phyloP scores from a whole-genome alignment of 2,888 invertebrate genomes.

The Agrochola lychnidis region DNA sequence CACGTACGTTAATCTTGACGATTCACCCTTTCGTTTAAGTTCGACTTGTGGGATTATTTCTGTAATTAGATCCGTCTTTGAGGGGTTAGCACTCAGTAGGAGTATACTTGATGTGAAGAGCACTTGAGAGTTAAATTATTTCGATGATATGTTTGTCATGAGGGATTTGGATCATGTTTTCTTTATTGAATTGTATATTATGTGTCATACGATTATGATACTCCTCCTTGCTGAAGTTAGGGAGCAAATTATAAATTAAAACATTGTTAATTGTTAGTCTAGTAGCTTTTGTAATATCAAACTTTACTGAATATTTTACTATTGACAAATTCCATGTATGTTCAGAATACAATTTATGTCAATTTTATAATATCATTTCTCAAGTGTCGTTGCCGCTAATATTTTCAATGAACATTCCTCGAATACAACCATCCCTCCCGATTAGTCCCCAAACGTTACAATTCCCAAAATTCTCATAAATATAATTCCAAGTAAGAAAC shows the following conservation, averaged over 20 bases:
- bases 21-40: conserved; percentile 64
- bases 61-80: conserved; percentile 63
- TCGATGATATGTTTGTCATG: conserved; percentile 41
- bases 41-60: conserved; percentile 66
- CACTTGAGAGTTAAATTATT: conserved; percentile 26
- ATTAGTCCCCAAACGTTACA: conserved; percentile 12
- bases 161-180: conserved; percentile 8
- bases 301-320: background rate
- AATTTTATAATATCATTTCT: background rate
- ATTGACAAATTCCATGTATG: background rate
- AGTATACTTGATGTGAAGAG: conserved; percentile 37
- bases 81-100: conserved; percentile 39
- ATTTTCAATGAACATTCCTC: conserved; percentile 1
- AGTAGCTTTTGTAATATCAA: background rate
- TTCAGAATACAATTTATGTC: background rate
- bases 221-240: background rate
- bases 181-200: conserved; percentile 27
- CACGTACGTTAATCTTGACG: conserved; percentile 67
- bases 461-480: conserved; percentile 33
- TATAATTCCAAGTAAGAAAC: conserved; percentile 13
- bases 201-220: background rate
- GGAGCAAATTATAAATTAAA: background rate
- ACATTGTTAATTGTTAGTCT: background rate
- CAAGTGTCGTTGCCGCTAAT: background rate
- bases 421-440: background rate